Conservation (phyloP, 2,888 invertebrate species). For the Dilophus febrilis region DNA sequence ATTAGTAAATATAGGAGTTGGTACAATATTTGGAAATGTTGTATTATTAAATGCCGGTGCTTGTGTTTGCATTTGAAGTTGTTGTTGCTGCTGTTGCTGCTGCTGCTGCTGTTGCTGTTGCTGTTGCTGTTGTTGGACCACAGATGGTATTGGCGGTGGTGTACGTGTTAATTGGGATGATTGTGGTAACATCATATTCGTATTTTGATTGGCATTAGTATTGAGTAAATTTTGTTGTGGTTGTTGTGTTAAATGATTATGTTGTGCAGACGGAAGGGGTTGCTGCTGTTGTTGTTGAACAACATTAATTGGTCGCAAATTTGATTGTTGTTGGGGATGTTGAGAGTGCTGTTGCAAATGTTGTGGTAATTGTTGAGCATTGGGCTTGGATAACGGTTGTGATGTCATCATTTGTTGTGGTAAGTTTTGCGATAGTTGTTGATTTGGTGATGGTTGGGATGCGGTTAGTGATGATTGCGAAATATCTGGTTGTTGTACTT, state of each 20-base stretch:
- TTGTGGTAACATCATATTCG: too few relatives aligned
- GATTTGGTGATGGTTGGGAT: not conserved
- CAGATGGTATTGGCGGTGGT: not conserved
- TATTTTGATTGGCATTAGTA: too few relatives aligned
- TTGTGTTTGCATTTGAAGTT: slow-evolving; percentile 51
- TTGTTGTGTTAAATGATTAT: slow-evolving; percentile 13
- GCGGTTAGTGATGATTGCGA: slow-evolving; percentile 25
- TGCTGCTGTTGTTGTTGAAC: slow-evolving; percentile 14
- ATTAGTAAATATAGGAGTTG: slow-evolving; percentile 35
- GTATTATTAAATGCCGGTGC: slow-evolving; percentile 81
- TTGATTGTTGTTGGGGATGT: slow-evolving; percentile 9
- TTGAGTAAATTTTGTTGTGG: not conserved
- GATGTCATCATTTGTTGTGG: not conserved
- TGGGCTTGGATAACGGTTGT: too few relatives aligned
- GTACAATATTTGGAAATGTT: slow-evolving; percentile 36
- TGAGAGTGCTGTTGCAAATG: slow-evolving; percentile 2
- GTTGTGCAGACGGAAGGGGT: slow-evolving; percentile 27
- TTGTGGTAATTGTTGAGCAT: slow-evolving; percentile 3
- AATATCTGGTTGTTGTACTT: slow-evolving; percentile 19
- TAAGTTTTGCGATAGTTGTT: not conserved
- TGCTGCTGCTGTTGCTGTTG: slow-evolving; percentile 15
- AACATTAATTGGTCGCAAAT: too few relatives aligned
- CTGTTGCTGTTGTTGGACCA: not conserved
- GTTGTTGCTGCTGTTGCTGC: slow-evolving; percentile 25
- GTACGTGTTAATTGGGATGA: too few relatives aligned